Evolutionary conservation across 1,140 invertebrate genomes (phyloP), one percentile per base, ranked within the genome.

Genomic region (Ceratosolen fusciceps): DNA sequence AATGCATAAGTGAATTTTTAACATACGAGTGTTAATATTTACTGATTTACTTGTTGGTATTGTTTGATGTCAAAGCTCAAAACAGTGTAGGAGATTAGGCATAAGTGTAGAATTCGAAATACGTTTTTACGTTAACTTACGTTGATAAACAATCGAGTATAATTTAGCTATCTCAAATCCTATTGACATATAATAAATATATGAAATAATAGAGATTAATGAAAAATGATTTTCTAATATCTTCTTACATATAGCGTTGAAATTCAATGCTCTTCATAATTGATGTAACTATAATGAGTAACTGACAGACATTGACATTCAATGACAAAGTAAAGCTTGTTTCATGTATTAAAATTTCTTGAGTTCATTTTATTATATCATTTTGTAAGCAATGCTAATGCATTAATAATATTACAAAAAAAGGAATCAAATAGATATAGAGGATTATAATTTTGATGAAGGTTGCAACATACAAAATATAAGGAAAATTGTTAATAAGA

Each of bases 271-370:
- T 67, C 60, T 65, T 52, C 16, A 49, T 49, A 49, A 49, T 62
- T 74, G 29, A 70, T 31, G 39, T 21, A 77, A 72, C 31, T 56
- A 72, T 62, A 56, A 62, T 62, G 37, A 72, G 71, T 5, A 78
- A 78, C 72, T 78, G 68, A 72, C 39, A 72, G 37, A 78, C 29
- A 62, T 29, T 72, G 56, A 71, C 60, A 77, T 60, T 70, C 58
- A 37, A 70, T 77, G 67, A 71, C 16, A 43, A 3, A 34, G 62
- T 47, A 65, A 62, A 39, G 8, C 39, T 49, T 8, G 29, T 10
- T 19, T 14, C 29, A 24, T 37, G 34, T 52, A 54, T 43, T 14
- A 37, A 26, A 12, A 54, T 56, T 54, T 12, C 14, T 52, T 19
- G 37, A 19, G 10, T 34, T 47, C 37, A 47, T 16, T 52, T n/a